Base-by-base conservation (phyloP, 2,113 vertebrate genomes). In the Colistium nudipinnis region DNA sequence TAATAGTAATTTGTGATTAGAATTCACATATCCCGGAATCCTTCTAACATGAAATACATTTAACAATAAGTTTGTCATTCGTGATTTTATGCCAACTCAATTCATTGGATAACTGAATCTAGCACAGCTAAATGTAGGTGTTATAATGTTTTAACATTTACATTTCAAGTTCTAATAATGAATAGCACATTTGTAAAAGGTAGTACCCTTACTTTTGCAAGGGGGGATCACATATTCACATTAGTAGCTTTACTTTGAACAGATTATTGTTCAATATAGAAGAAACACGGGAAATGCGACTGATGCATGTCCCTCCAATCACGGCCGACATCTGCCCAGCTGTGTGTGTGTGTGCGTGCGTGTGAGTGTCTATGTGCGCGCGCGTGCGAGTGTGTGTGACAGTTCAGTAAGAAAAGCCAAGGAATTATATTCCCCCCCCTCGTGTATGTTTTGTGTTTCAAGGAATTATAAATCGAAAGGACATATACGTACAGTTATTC, bases 241-340 rank as follows among this genome's bases (percentile, higher is more conserved):
- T n/a, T n/a, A n/a, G 39, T 41, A 20, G 7, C 20, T 20, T 53
- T 11, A 6, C 16, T 25, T 31, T 62, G 41, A 33, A 47, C 39
- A n/a, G 38, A 45, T 4, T 61, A 45, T 4, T 61, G 25, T 20
- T 74, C 68, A 76, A 68, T 86, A 81, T 68, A 44, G 7, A 44
- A 44, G 78, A 77, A 81, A 86, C 83, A 61, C 48, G 39, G 69
- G 39, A 61, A 38, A 13, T 28, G 48, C 81, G 85, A 87, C 80
- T 73, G 80, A 89, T 87, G 60, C 41, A 38, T 27, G 30, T 14
- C 31, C 67, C 61, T 60, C 41, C 53, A 75, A 1, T 31, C 27
- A 22, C 6, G 27, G 54, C 72, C 68, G 65, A 70, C n/a, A n/a
- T 33, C 20, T 14, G 5, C 64, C 31, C 35, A 25, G 33, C 16